Percentiles rank a stretch among this genome's conserved stretches.
These are phyloP conservation scores for Metopolophium dirhodum DNA, from an alignment of 1,140 invertebrate genomes.

Conservation along the genomic window DNA sequence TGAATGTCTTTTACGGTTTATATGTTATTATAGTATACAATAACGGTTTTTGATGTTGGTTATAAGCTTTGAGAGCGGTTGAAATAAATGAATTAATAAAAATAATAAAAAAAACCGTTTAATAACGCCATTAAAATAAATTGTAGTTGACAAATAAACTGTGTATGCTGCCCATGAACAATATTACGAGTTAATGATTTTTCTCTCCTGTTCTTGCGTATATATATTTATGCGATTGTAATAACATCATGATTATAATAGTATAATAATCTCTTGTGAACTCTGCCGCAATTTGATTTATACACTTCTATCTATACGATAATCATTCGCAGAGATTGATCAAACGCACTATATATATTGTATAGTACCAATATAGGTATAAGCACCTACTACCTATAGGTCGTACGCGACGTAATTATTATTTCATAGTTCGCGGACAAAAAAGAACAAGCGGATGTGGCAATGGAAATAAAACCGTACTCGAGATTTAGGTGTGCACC, in stretches of 20 bases:
- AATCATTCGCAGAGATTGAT: neutral
- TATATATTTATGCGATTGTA: neutral
- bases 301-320: neutral
- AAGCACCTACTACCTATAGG: too few species aligned
- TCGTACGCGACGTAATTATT: too few species aligned
- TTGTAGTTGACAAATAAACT: neutral
- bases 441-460: too few species aligned
- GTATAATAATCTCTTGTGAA: neutral
- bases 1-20: neutral
- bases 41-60: neutral
- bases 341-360: neutral
- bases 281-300: neutral
- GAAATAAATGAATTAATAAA: neutral
- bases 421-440: too few species aligned
- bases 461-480: too few species aligned
- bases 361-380: neutral
- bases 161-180: neutral
- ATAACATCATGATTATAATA: neutral
- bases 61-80: neutral
- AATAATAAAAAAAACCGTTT: neutral
- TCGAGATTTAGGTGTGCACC: neutral
- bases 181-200: constrained; percentile 11
- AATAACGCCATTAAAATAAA: neutral
- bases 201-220: neutral
- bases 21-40: neutral